Base-by-base conservation (phyloP, 1,140 invertebrate species). In the Lepidurus apus region DNA sequence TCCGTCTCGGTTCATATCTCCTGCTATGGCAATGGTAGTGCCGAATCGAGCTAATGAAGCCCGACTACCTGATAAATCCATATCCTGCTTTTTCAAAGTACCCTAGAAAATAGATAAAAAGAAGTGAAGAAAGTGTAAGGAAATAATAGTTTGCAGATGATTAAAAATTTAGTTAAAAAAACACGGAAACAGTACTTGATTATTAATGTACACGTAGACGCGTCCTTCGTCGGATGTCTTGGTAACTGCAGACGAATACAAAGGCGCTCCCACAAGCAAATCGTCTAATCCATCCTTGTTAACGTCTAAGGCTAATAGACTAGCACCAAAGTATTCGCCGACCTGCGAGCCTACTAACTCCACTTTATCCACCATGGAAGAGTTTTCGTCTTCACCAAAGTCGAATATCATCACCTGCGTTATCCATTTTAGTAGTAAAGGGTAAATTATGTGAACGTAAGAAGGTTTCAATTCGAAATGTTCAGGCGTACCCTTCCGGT, bases 211-310 rank as follows among this genome's bases (percentile, higher is more conserved):
- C 2, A 91, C 82, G 82, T 89, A 89, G 53, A 92, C 87, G 76
- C 84, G 83, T 75, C 91, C 91, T 81, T 89, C 86, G 75, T 91
- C 89, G 26, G 84, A 85, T 42, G 76, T 44, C 42, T 81, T 79
- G 43, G 73, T 26, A 21, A 65, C 24, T 45, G 83, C 81, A 17
- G 84, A 83, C 47, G 80, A 79, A 45, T 65, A 26, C 76, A 45
- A 78, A 0, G 94, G 94, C 1, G 93, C 92, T n/a, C 93, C 93
- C 42, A 96, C 89, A 17, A 95, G 84, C 9, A 96, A 83, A 82
- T 96, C 92, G 79, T 90, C 88, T 26, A 87, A 85, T 1, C 88
- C 89, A 83, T 95, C 93, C 5, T 86, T 87, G 82, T 93, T 91
- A 1, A 94, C 82, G 84, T 95, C 92, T 42, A 89, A 87, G 2